Percentiles rank a stretch among this genome's conserved stretches.
These are phyloP conservation scores for Lethocerus indicus DNA, from an alignment of 1,140 invertebrate genomes.

Conservation along the genomic window DNA sequence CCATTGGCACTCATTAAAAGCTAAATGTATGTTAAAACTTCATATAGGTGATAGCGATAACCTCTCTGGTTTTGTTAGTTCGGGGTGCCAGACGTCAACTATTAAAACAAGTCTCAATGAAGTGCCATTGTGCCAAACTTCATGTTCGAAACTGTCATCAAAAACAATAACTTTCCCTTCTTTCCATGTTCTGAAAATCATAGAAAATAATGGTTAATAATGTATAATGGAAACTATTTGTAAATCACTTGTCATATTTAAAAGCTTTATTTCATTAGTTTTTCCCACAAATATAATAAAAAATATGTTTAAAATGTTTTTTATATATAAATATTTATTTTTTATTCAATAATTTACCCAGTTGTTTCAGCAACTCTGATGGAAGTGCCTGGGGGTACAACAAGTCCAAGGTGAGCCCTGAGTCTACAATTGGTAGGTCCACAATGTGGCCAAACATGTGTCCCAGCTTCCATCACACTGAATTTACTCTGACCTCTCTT, in stretches of 20 bases:
- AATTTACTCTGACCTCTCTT: conserved; percentile 71
- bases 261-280: no score
- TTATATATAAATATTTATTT: not conserved
- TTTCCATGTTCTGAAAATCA: conserved; percentile 47
- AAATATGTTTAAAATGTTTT: not conserved
- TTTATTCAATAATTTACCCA: conserved; percentile 30
- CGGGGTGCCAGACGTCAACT: conserved; percentile 82
- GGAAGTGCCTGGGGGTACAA: conserved; percentile 43
- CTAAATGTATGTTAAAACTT: conserved; percentile 14
- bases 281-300: not conserved
- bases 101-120: conserved; percentile 58
- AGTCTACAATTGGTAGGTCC: conserved; percentile 79
- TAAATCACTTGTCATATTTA: no score
- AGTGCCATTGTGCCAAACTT: conserved; percentile 78
- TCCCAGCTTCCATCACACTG: conserved; percentile 61
- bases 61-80: conserved; percentile 41
- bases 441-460: conserved; percentile 74
- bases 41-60: conserved; percentile 45
- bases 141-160: conserved; percentile 85
- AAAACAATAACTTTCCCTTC: conserved; percentile 69
- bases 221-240: no score
- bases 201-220: no score
- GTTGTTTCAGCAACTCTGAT: conserved; percentile 56
- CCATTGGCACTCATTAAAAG: no score
- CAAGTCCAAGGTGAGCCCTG: conserved; percentile 63